Base-by-base conservation (phyloP, 2,113 vertebrate genomes). In the Trinectes maculatus region DNA sequence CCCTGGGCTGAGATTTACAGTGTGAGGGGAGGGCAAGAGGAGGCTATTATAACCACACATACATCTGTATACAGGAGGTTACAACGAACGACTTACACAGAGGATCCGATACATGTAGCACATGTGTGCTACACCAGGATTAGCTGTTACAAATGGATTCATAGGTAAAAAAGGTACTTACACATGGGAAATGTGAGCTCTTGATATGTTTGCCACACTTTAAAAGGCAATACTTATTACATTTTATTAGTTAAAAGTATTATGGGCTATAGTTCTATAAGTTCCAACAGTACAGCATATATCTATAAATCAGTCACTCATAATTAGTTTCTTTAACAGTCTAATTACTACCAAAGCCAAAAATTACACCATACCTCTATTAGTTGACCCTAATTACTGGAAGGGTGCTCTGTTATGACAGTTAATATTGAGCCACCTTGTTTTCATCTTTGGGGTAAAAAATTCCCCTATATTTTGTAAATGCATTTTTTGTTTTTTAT, bases 1-100 rank as follows among this genome's bases (percentile, higher is more conserved):
- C 81, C 78, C 77, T 44, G 42, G 62, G 85, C 85, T 75, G 60
- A 69, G 74, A 86, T 87, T 85, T 87, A 85, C 69, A 71, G 44
- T 74, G 59, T 55, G 49, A 77, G 28, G 52, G 37, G 60, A 65
- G 63, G 66, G 44, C 21, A 39, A 72, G 36, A 56, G n/a, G 29
- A 47, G 37, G 11, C 26, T 56, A 49, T 70, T 52, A 60, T 10
- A 85, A 28, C 68, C 43, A 61, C 36, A 69, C 61, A 55, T 31
- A 67, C 29, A 60, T 76, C 69, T 71, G 71, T 80, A 46, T 61
- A 77, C 54, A 74, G 62, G 64, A 46, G 44, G 54, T 29, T 47
- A 72, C 66, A 52, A 51, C 67, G 73, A 71, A 65, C 51, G 68
- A 60, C 28, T 53, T 36, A 58, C 39, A 73, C 60, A 42, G 12